Base-by-base conservation (phyloP, 2,888 invertebrate species). In the Branchinecta sandiegonensis region DNA sequence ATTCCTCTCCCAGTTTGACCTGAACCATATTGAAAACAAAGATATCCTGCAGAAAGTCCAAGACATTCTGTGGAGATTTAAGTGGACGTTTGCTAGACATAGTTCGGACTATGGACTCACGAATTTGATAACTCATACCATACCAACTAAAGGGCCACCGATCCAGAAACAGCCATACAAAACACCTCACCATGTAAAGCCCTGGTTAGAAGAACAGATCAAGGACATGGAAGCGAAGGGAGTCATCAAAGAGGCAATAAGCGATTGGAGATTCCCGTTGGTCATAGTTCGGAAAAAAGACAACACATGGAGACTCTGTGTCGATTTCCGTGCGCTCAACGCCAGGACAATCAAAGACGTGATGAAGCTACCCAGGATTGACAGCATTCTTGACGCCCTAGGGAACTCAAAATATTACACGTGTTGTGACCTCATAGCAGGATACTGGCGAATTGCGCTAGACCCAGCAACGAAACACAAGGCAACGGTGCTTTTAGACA, bases 41-140 rank as follows among this genome's bases (percentile, higher is more conserved):
- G 14, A 50, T 50, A 50, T 50, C 14, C 13, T n/a, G 14, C 13
- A 13, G 13, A 13, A 50, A 14, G 14, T 50, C 13, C 13, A 14
- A 50, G 14, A 50, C 4, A 50, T 50, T 14, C 14, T 50, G 14
- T 50, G 13, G 56, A 14, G 14, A 13, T 50, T n/a, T 50, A 50
- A 50, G 14, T 50, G 56, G 56, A 14, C 56, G 56, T 50, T 50
- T 50, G 56, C 56, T n/a, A 50, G 56, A 50, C 56, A 50, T 14
- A 50, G 14, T n/a, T 50, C 6, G 13, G 56, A 50, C 14, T 14
- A 50, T 50, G 56, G 56, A 14, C 14, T 50, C 13, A 50, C 56
- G 13, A 13, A 50, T n/a, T 14, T 50, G 56, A 50, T 50, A n/a
- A 50, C 56, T n/a, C 13, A 50, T 14, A 50, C 13, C 13, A 50